Conservation (phyloP, 1,140 invertebrate genomes). For the Lepidostoma basale region DNA sequence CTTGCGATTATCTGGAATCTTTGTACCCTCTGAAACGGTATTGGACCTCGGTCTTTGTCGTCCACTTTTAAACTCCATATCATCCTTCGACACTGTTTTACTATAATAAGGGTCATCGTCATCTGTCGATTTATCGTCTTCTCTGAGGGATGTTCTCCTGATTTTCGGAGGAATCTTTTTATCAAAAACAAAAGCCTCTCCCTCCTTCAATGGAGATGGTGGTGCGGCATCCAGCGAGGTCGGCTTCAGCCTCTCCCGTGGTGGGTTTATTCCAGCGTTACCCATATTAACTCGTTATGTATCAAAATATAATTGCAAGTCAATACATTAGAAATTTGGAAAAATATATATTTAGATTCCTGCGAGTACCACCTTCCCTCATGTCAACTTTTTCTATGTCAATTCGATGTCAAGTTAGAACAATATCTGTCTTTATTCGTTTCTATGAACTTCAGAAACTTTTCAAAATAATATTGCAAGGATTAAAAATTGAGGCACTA, state of each 20-base stretch:
- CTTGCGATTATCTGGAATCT: slow-evolving; percentile 61
- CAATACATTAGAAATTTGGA: slow-evolving; percentile 20
- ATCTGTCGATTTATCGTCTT: slow-evolving; percentile 70
- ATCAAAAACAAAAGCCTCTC: slow-evolving; percentile 85
- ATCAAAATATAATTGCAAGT: slow-evolving; percentile 13
- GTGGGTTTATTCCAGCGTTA: slow-evolving; percentile 74
- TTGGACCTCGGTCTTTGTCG: slow-evolving; percentile 69
- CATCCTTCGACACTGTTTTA: slow-evolving; percentile 64
- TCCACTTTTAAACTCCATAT: slow-evolving; percentile 59
- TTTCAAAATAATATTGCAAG: no score
- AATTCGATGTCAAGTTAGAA: no score
- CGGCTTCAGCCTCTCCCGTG: slow-evolving; percentile 69
- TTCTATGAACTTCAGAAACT: no score
- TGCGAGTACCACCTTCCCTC: neutral
- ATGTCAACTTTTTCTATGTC: slow-evolving; percentile 15
- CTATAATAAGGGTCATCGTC: slow-evolving; percentile 82
- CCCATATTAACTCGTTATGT: slow-evolving; percentile 62
- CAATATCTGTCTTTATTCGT: no score
- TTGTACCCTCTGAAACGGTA: slow-evolving; percentile 71
- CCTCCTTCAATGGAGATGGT: slow-evolving; percentile 76
- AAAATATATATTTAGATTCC: slow-evolving; percentile 2
- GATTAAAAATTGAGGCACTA: no score
- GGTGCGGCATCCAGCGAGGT: slow-evolving; percentile 62
- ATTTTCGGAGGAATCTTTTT: slow-evolving; percentile 67
- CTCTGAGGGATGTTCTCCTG: slow-evolving; percentile 44